Evolutionary conservation across 1,140 invertebrate genomes (phyloP).

Genomic region (Pachypsylla venusta): DNA sequence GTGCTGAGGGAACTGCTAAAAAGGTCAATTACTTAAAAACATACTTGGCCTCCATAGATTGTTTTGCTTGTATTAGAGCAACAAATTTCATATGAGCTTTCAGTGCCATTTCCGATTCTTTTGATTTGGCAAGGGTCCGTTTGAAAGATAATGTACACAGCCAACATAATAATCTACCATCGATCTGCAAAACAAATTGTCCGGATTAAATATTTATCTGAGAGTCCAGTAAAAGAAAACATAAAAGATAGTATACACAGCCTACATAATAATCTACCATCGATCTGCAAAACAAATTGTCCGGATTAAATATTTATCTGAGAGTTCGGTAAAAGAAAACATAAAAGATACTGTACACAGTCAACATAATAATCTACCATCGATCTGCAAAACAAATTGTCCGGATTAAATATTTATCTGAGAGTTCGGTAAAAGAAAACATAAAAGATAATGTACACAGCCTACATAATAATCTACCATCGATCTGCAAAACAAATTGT

Average conservation of each 20-base stretch:
- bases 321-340: constrained; percentile 72
- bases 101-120: constrained; percentile 61
- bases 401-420: too few species aligned
- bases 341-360: constrained; percentile 89
- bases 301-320: too few species aligned
- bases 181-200: constrained; percentile 67
- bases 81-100: constrained; percentile 48
- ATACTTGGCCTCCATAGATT: constrained; percentile 29
- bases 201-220: too few species aligned
- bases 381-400: constrained; percentile 67
- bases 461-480: too few species aligned
- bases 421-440: too few species aligned
- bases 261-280: too few species aligned
- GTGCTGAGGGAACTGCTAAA: background rate
- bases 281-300: too few species aligned
- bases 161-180: constrained; percentile 92
- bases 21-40: constrained; percentile 28
- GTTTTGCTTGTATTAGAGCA: constrained; percentile 29
- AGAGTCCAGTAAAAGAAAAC: too few species aligned
- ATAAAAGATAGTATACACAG: constrained; percentile 17
- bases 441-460: too few species aligned
- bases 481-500: too few species aligned
- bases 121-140: constrained; percentile 77
- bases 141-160: constrained; percentile 89
- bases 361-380: constrained; percentile 92